phyloP scores from a whole-genome alignment of 2,113 vertebrate genomes.

The Pedetes capensis region DNA sequence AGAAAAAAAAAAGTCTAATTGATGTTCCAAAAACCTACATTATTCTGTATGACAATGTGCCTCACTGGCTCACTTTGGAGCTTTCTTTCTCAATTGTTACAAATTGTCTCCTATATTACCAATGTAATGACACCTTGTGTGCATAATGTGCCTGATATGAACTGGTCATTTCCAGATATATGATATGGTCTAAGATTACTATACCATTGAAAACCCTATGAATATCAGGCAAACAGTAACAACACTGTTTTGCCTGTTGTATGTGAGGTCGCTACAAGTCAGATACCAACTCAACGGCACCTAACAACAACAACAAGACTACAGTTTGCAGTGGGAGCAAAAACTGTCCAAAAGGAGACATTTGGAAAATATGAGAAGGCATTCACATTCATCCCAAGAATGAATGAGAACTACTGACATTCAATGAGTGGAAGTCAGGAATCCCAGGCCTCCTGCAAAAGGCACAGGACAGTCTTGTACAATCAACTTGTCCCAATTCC shows the following conservation, averaged over 20 bases:
- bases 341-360: neutral
- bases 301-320: too few relatives aligned
- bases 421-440: neutral
- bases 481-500: neutral
- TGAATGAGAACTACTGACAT: neutral
- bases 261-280: too few relatives aligned
- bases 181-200: neutral
- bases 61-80: neutral
- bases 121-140: neutral
- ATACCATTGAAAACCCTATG: too few relatives aligned
- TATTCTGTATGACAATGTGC: neutral
- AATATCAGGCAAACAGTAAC: too few relatives aligned
- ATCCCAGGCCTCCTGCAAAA: fast-evolving
- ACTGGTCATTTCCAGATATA: neutral
- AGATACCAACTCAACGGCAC: too few relatives aligned
- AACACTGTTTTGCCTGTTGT: too few relatives aligned
- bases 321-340: neutral
- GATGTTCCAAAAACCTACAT: neutral
- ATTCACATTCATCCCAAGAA: neutral
- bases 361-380: neutral
- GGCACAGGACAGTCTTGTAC: neutral
- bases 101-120: neutral
- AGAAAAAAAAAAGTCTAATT: too few relatives aligned
- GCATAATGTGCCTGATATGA: neutral
- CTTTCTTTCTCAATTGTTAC: neutral